Evolutionary conservation across 2,113 vertebrate species (phyloP).

Genomic region (Mus pahari): DNA sequence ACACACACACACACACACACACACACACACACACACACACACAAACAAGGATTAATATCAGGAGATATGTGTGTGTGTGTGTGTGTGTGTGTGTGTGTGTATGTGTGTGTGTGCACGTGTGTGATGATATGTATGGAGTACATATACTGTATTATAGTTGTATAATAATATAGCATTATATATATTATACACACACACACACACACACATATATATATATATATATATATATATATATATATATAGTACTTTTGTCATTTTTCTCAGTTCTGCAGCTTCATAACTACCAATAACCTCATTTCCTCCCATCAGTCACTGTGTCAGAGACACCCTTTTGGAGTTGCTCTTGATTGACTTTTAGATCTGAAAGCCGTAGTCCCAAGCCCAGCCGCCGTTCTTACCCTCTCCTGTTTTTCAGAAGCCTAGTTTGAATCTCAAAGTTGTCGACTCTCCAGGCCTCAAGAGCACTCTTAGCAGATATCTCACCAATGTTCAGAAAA

Average conservation of each 20-base stretch:
- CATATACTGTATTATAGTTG: background rate
- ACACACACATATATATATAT: background rate
- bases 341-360: background rate
- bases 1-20: background rate
- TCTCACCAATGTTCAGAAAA: background rate
- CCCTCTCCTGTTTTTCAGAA: background rate
- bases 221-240: background rate
- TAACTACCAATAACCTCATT: background rate
- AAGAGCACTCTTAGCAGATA: background rate
- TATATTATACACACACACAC: background rate
- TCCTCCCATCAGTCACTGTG: background rate
- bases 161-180: background rate
- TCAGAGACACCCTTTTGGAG: background rate
- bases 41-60: background rate
- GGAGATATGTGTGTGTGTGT: no score
- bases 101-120: background rate
- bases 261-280: background rate
- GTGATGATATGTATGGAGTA: background rate
- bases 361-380: background rate
- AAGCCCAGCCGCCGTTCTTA: background rate
- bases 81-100: no score
- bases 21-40: background rate
- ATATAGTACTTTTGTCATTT: background rate
- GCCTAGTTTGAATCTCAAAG: constrained; percentile 18
- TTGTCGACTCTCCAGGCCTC: background rate